Conservation (phyloP, 2,113 vertebrate genomes). For the Cebus imitator region DNA sequence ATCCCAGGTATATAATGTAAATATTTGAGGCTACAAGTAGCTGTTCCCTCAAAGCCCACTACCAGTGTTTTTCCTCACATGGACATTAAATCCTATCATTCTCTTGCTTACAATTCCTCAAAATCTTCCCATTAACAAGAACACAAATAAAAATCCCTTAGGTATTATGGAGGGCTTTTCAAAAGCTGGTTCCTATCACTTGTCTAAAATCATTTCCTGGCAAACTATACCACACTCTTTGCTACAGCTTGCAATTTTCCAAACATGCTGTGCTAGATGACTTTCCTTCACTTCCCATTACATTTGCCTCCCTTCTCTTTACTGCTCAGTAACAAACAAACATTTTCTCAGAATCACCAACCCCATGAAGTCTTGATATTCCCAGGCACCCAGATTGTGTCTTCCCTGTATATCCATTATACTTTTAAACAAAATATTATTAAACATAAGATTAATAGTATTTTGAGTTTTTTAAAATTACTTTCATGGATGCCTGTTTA, state of each 20-base stretch:
- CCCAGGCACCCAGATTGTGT: neutral
- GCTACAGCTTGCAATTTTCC: neutral
- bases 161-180: neutral
- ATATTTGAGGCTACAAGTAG: neutral
- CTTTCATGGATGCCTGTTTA: neutral
- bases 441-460: neutral
- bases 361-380: neutral
- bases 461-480: neutral
- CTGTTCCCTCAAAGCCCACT: neutral
- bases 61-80: neutral
- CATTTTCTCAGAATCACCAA: neutral
- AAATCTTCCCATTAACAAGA: neutral
- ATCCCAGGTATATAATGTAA: accelerated
- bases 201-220: neutral
- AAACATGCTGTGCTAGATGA: neutral
- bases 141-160: neutral
- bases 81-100: neutral
- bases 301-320: neutral
- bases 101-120: neutral
- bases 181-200: neutral
- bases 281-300: neutral
- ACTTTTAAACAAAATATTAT: neutral
- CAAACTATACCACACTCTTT: neutral
- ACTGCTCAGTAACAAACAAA: neutral
- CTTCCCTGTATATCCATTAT: neutral